A percentile compares a stretch with the other conserved stretches of the same genome.
Conservation (phyloP, 1,140 invertebrate species). For the Eriocheir sinensis region DNA sequence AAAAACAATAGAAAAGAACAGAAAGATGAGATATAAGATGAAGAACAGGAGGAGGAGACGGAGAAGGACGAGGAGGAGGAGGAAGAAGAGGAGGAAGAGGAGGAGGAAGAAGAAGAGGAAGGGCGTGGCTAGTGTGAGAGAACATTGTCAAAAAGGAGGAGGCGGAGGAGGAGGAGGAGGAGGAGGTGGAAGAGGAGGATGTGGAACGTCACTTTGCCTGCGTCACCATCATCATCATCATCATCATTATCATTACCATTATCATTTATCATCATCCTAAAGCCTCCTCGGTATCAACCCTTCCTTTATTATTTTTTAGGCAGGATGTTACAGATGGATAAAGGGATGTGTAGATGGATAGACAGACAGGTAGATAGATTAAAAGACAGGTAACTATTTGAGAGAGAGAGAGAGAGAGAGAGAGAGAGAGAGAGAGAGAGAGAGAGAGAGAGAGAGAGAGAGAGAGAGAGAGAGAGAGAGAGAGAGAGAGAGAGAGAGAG, state of each 20-base stretch:
- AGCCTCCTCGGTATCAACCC: no score
- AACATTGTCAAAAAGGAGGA: slow-evolving; percentile 23
- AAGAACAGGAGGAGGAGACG: not conserved
- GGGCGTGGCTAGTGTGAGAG: not conserved
- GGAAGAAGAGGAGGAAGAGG: not conserved
- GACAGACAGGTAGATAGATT: no score
- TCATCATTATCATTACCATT: not conserved
- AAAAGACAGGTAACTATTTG: no score
- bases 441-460: no score
- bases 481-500: no score
- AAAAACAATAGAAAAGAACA: not conserved
- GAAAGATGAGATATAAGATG: not conserved
- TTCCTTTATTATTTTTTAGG: no score
- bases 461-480: no score
- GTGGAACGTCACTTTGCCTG: not conserved
- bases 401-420: no score
- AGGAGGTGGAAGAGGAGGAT: not conserved
- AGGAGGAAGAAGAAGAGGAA: slow-evolving; percentile 10
- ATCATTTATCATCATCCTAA: not conserved
- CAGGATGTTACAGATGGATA: no score
- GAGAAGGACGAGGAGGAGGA: not conserved
- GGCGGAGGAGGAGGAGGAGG: not conserved
- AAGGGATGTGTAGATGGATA: no score
- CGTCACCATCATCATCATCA: not conserved
- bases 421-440: no score